Evolutionary conservation across 2,797 vertebrate species (phyloP).

Genomic region (Sparus aurata): DNA sequence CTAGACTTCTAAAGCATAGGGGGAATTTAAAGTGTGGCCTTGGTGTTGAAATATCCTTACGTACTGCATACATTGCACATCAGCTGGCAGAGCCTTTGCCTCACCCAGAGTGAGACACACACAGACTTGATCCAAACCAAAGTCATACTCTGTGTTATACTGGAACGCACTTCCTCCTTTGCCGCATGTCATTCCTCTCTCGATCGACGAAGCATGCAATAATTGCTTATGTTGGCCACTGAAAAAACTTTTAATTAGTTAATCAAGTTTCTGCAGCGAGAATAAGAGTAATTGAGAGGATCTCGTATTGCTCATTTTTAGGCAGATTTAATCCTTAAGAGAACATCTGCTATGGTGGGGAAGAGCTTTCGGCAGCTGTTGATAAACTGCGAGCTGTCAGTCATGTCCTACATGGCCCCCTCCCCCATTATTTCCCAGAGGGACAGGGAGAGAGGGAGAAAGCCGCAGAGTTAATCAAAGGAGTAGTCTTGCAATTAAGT

Average conservation of each 20-base stretch:
- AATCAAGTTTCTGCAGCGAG: conserved; percentile 32
- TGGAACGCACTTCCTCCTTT: background rate
- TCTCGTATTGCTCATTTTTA: conserved; percentile 49
- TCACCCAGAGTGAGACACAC: conserved; percentile 2
- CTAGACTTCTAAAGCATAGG: conserved; percentile 10
- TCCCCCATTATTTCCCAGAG: conserved; percentile 55
- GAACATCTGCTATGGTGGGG: conserved; percentile 68
- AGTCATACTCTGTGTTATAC: background rate
- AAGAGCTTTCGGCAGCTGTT: conserved; percentile 71
- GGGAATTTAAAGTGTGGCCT: conserved; percentile 2
- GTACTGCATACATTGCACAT: conserved; percentile 26
- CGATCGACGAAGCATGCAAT: background rate
- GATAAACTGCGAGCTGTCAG: conserved; percentile 73
- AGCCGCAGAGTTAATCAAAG: conserved; percentile 76
- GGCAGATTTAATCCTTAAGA: conserved; percentile 66
- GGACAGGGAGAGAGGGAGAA: conserved; percentile 30
- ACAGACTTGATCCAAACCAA: background rate
- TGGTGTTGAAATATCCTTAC: conserved; percentile 2
- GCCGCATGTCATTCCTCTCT: background rate
- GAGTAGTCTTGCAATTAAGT: conserved; percentile 79
- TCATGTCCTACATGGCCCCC: conserved; percentile 54
- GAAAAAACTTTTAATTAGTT: conserved; percentile 35
- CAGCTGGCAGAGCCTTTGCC: conserved; percentile 15
- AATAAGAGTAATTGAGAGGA: conserved; percentile 40
- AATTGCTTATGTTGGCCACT: background rate